Conservation (phyloP, 2,113 vertebrate species). For the Odocoileus hemionus region DNA sequence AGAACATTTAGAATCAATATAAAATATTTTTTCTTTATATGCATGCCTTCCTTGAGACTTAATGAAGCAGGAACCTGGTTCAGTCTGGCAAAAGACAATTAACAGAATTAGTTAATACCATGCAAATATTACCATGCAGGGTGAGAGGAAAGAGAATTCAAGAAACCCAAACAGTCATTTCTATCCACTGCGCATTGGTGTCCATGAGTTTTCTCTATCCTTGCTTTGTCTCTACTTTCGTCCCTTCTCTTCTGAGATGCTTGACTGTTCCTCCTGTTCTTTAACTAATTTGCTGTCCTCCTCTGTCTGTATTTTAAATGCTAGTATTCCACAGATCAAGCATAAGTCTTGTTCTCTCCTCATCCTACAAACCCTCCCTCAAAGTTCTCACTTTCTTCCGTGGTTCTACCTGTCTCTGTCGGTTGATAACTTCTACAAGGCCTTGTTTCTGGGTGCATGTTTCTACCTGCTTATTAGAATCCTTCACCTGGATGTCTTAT, state of each 20-base stretch:
- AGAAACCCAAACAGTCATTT: neutral
- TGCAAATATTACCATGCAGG: neutral
- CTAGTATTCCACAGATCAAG: neutral
- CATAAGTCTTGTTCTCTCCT: neutral
- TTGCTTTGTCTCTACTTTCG: neutral
- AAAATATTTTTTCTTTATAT: constrained; percentile 10
- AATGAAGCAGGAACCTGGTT: constrained; percentile 19
- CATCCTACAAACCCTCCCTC: neutral
- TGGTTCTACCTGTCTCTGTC: neutral
- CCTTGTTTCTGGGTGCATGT: neutral
- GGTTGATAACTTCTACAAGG: neutral
- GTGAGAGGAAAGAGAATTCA: neutral
- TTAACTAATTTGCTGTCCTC: neutral
- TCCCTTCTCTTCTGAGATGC: neutral
- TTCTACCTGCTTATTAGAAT: neutral
- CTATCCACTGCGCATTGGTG: neutral
- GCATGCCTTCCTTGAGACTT: neutral
- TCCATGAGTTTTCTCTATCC: neutral
- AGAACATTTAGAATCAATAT: constrained; percentile 44
- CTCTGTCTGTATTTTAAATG: neutral
- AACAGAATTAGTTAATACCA: neutral
- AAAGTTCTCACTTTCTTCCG: neutral
- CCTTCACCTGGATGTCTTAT: neutral
- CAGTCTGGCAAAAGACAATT: neutral
- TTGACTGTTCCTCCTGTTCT: neutral